Evolutionary conservation across 2,797 vertebrate species (phyloP), one percentile per base, ranked within the genome.

Genomic region (Sebastes trivittatus): DNA sequence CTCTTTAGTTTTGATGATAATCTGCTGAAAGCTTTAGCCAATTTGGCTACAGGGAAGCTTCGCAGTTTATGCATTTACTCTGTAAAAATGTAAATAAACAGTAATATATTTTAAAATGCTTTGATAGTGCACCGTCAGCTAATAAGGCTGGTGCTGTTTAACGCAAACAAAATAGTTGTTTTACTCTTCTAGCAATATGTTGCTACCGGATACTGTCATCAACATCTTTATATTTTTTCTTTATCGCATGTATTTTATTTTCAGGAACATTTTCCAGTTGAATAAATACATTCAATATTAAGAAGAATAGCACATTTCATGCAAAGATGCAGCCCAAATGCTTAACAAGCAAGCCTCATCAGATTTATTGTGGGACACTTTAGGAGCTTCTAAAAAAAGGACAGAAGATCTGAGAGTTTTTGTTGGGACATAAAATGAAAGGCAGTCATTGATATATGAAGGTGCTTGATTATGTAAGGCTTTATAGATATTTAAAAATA

Each of bases 1-100:
- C 95, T 95, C 62, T 93, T 95, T 63, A 85, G 90, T 90, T 96
- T 96, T 69, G 72, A 80, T 0, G 89, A 85, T 46, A 94, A 60
- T 80, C 87, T 94, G 81, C 66, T 82, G 83, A 90, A 92, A 80
- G 52, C 90, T 84, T 93, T 91, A 63, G 83, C 94, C 89, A 95
- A 55, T 87, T 49, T 92, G 42, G 93, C 80, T 9, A 86, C 55
- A 7, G 55, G 72, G 25, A 93, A 75, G 30, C 79, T 85, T 73
- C 49, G 58, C 7, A 87, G n/a, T 29, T 49, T 78, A 73, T 93
- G 87, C 95, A 96, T 96, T 89, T 87, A 71, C 4, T 52, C 92
- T 92, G 83, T 38, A 77, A 85, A 81, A 75, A 30, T 25, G 8
- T 6, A 77, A 6, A 1, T 42, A 42, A 25, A 76, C 3, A 61